phyloP scores from a whole-genome alignment of 1,140 invertebrate species.

The Drosophila baimaii region DNA sequence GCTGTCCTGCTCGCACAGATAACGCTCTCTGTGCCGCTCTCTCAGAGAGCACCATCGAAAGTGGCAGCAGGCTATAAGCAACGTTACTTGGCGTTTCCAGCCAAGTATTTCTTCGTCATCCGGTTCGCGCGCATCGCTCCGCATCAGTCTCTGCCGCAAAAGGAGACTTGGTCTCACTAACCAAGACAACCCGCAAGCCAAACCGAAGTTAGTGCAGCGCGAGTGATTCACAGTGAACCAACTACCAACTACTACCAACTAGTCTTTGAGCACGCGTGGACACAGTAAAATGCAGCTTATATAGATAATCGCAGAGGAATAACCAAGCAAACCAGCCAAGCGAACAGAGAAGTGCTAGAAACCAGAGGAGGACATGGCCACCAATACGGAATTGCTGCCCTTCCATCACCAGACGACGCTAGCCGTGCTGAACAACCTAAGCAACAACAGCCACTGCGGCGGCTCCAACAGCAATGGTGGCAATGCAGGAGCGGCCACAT shows the following conservation, averaged over 20 bases:
- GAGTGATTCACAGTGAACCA: slow-evolving; percentile 41
- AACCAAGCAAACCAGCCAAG: slow-evolving; percentile 17
- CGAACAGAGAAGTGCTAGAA: slow-evolving; percentile 21
- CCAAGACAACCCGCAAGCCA: slow-evolving; percentile 11
- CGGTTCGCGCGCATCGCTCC: slow-evolving; percentile 46
- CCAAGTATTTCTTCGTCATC: slow-evolving; percentile 57
- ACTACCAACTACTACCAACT: slow-evolving; percentile 27
- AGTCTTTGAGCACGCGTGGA: slow-evolving; percentile 31
- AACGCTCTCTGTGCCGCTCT: slow-evolving; percentile 19
- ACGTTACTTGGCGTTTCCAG: slow-evolving; percentile 23
- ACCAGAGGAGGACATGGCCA: slow-evolving; percentile 67
- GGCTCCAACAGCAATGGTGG: slow-evolving; percentile 48
- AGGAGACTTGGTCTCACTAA: slow-evolving; percentile 31
- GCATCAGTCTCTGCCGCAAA: slow-evolving; percentile 18
- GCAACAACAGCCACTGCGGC: slow-evolving; percentile 76
- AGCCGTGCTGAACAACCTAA: slow-evolving; percentile 78
- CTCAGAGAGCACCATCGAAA: neutral
- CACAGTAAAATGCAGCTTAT: slow-evolving; percentile 59
- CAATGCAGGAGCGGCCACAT: slow-evolving; percentile 38
- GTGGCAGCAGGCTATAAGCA: slow-evolving; percentile 43
- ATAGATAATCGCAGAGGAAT: slow-evolving; percentile 24
- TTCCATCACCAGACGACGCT: slow-evolving; percentile 82
- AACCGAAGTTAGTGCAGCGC: slow-evolving; percentile 34
- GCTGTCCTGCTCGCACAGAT: slow-evolving; percentile 41
- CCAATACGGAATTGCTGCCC: slow-evolving; percentile 80